A percentile compares a stretch with the other conserved stretches of the same genome.
Conservation (phyloP, 2,113 vertebrate species). For the Mobula hypostoma region DNA sequence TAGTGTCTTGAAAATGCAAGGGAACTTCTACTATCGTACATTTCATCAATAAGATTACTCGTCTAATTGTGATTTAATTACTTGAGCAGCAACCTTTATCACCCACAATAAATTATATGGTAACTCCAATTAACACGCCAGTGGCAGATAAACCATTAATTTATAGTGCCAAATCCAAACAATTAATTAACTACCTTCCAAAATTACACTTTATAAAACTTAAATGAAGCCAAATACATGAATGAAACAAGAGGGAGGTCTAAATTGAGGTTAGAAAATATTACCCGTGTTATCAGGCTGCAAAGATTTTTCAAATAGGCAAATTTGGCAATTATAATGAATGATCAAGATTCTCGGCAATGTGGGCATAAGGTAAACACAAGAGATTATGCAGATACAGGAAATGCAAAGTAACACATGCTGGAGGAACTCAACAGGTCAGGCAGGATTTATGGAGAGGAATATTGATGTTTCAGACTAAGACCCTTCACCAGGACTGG, state of each 20-base stretch:
- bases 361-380: neutral
- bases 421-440: too few relatives aligned
- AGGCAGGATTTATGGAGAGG: too few relatives aligned
- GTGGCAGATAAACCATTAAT: neutral
- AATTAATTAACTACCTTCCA: neutral
- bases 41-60: conserved; percentile 24
- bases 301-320: neutral
- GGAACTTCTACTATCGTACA: conserved; percentile 1
- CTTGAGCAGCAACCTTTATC: conserved; percentile 21
- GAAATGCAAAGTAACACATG: too few relatives aligned
- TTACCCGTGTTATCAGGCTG: neutral
- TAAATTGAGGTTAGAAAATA: neutral
- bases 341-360: too few relatives aligned
- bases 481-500: too few relatives aligned
- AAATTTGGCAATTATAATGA: neutral
- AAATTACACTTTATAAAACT: conserved; percentile 16
- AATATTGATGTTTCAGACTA: too few relatives aligned
- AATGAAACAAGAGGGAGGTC: neutral
- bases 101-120: conserved; percentile 30
- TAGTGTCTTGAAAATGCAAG: neutral
- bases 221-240: neutral
- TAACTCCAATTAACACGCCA: conserved; percentile 20
- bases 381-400: too few relatives aligned
- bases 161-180: conserved; percentile 29
- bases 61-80: conserved; percentile 28